These are phyloP conservation scores for Cyprinodon tularosa DNA, from an alignment of 2,113 vertebrate species.

Conservation along the genomic window DNA sequence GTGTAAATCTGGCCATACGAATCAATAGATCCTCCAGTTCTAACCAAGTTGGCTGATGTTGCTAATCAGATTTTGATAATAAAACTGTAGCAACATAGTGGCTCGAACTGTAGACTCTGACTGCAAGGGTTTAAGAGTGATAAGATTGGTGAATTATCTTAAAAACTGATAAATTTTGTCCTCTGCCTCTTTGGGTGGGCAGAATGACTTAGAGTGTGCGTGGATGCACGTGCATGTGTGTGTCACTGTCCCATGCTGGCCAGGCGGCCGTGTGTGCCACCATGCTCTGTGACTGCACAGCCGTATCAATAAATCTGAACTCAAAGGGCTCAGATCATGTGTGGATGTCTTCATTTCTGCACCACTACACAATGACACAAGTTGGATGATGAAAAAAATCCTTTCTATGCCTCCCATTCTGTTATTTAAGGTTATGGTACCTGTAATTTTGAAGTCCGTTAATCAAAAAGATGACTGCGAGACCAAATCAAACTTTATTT, in stretches of 20 bases:
- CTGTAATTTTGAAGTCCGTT: neutral
- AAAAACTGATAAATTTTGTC: constrained; percentile 2
- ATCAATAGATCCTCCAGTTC: neutral
- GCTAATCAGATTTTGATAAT: constrained; percentile 1
- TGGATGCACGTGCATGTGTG: constrained; percentile 38
- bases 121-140: neutral
- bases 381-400: neutral
- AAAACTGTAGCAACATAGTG: neutral
- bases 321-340: constrained; percentile 85
- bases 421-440: neutral
- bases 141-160: neutral
- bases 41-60: neutral
- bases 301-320: constrained; percentile 83
- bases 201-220: constrained; percentile 8
- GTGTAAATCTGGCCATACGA: constrained; percentile 16
- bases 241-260: constrained; percentile 65
- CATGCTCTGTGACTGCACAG: constrained; percentile 80
- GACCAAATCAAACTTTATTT: neutral
- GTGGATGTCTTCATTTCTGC: constrained; percentile 69
- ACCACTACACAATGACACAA: neutral
- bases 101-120: too few relatives aligned
- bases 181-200: constrained; percentile 11
- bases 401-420: neutral
- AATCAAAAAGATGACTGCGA: neutral
- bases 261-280: constrained; percentile 69